Percentiles rank a stretch among this genome's conserved stretches.
phyloP scores from a whole-genome alignment of 2,113 vertebrate species.

The Coregonus clupeaformis region DNA sequence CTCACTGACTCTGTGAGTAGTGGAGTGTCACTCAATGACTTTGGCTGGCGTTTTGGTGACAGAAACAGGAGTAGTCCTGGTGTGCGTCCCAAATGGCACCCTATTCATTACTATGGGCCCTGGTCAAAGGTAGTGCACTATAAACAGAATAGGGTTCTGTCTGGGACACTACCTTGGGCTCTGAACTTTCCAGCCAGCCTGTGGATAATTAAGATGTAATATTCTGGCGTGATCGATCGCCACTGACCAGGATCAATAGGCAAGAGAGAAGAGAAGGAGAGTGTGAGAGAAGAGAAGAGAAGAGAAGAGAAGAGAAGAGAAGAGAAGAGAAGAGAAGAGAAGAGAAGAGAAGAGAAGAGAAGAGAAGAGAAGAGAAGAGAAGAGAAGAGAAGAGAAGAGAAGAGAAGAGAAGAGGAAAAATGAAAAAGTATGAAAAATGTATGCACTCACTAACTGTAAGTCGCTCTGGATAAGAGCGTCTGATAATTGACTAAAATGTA shows the following conservation, averaged over 20 bases:
- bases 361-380: too few relatives aligned
- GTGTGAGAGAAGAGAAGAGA: slow-evolving; percentile 20
- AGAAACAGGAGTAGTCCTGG: neutral
- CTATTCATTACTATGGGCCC: neutral
- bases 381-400: too few relatives aligned
- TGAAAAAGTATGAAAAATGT: too few relatives aligned
- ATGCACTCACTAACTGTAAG: too few relatives aligned
- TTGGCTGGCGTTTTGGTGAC: slow-evolving; percentile 13
- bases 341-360: too few relatives aligned
- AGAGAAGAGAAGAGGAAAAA: too few relatives aligned
- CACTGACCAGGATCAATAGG: slow-evolving; percentile 77
- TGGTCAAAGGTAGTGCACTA: neutral
- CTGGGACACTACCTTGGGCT: neutral
- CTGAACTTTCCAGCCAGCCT: neutral
- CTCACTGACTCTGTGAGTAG: neutral
- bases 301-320: too few relatives aligned
- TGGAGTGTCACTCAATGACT: slow-evolving; percentile 5
- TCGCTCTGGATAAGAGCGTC: too few relatives aligned
- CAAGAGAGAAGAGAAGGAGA: slow-evolving; percentile 38
- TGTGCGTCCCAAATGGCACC: neutral
- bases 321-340: too few relatives aligned
- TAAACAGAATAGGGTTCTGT: neutral
- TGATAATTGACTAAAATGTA: too few relatives aligned
- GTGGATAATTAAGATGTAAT: slow-evolving; percentile 81
- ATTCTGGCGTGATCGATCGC: slow-evolving; percentile 82